Evolutionary conservation across 2,113 vertebrate species (phyloP), one percentile per base, ranked within the genome.

Genomic region (Apistogramma diplotaenia): DNA sequence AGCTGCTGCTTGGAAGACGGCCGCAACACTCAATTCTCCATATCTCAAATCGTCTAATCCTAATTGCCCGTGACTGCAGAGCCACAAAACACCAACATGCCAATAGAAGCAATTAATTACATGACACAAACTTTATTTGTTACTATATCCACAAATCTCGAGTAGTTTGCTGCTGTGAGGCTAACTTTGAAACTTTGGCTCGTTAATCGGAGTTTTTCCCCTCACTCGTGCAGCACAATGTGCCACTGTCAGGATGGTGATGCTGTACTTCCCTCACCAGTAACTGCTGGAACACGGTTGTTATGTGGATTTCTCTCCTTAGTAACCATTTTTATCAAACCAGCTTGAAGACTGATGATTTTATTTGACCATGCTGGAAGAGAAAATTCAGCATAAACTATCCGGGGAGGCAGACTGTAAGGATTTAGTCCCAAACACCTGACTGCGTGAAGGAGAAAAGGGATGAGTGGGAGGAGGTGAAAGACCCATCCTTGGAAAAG

Each of bases 71-170:
- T 21, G 57, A 80, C 72, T 79, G 78, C 74, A 40, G 56, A 49
- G 55, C 56, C 54, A 74, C 58, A 85, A 88, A 89, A 78, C 72
- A 55, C 62, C 21, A 60, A 58, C 79, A 81, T 76, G 84, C 79
- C 73, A 83, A 88, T 82, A 85, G 80, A 7, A 33, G 43, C 67
- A 84, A 89, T 88, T 85, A 76, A 81, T 87, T 81, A 89, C 65
- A n/a, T 54, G 79, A 70, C 76, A 46, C 12, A 1, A 73, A 71
- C 25, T 87, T 76, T 73, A 61, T 79, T 74, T 31, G 67, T 60
- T 56, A 72, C 54, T 15, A 9, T 40, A 18, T 72, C 71, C 51
- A 82, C 35, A 79, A 65, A 85, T 86, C 53, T 49, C 15, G n/a
- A 76, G 61, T 25, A 16, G 35, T 56, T 82, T 78, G 19, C 12